Evolutionary conservation across 2,797 vertebrate species (phyloP).

Genomic region (Micropoecilia bifurca): DNA sequence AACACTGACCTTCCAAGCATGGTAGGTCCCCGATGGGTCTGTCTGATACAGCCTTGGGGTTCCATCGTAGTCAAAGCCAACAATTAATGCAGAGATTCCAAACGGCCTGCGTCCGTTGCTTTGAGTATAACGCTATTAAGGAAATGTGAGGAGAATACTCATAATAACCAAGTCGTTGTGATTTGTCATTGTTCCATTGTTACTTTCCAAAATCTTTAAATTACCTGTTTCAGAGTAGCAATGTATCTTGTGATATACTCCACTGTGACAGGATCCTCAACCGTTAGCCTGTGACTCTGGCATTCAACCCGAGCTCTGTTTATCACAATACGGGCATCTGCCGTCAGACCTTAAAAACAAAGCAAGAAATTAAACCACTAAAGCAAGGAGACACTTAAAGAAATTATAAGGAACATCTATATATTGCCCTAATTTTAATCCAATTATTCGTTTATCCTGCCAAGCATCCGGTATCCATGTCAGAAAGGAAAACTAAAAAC

Average conservation of each 20-base stretch:
- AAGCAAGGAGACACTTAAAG: slow-evolving; percentile 13
- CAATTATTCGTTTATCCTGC: neutral
- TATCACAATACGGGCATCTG: slow-evolving; percentile 90
- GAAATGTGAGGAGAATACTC: neutral
- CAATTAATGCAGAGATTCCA: slow-evolving; percentile 86
- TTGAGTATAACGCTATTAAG: slow-evolving; percentile 82
- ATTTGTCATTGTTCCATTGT: neutral
- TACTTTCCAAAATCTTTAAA: neutral
- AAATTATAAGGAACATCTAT: neutral
- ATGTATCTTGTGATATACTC: slow-evolving; percentile 93
- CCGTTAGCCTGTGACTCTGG: slow-evolving; percentile 90
- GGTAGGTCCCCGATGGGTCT: slow-evolving; percentile 88
- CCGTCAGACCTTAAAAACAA: slow-evolving; percentile 82
- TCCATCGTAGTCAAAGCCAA: slow-evolving; percentile 86
- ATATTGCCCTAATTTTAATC: neutral
- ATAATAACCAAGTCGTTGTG: neutral
- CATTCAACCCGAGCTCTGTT: slow-evolving; percentile 91
- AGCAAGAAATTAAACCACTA: neutral
- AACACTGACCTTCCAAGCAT: slow-evolving; percentile 86
- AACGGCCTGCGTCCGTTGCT: slow-evolving; percentile 88
- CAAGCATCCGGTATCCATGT: neutral
- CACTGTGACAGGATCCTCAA: slow-evolving; percentile 91
- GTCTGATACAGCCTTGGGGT: slow-evolving; percentile 87
- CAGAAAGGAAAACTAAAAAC: neutral
- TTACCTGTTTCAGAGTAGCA: slow-evolving; percentile 90